Base-by-base conservation (phyloP, 1,140 invertebrate genomes). In the Diorhabda elongata region DNA sequence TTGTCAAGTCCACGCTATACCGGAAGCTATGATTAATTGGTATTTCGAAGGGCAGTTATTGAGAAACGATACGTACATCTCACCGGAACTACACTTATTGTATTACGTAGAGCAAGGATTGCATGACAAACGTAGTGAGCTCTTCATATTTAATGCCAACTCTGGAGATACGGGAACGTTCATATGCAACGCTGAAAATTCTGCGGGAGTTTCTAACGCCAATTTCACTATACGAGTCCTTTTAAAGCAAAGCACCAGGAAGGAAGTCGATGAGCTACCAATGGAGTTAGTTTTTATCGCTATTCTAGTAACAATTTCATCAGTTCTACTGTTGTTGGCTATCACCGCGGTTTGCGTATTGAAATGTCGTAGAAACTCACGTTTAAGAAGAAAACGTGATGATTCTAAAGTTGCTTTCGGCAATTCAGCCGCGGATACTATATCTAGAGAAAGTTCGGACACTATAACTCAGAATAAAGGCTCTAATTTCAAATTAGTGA, bases 1-100 rank as follows among this genome's bases (percentile, higher is more conserved):
- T 52, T 95, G 93, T 76, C 82, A 90, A 74, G 90, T 94, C 2
- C 87, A 89, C 8, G 91, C 92, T n/a, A 85, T 91, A n/a, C 92
- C 92, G 0, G 88, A 90, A 77, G 90, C 92, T 1, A 89, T 87
- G 74, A 85, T 93, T 11, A 85, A 87, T 0, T 95, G 92, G 93
- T 87, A 87, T 75, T 92, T 92, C 80, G 90, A 92, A 71, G 91
- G 89, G 3, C 87, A 90, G 76, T 81, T 89, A 66, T 84, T 91
- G 75, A 87, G 87, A 74, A 90, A 90, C 81, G 88, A 88, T 75
- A 87, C 88, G 41, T 83, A 85, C 60, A 80, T 87, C 66, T 84
- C 86, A 56, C 81, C 83, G 3, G 88, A 88, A 62, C 79, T 87
- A 57, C 86, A 86, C 75, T 82, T 89, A 73, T 84, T 87, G 68